Percentiles rank a stretch among this genome's conserved stretches.
These are phyloP conservation scores for Dasysyrphus tricinctus DNA, from an alignment of 2,888 invertebrate genomes.

Conservation along the genomic window DNA sequence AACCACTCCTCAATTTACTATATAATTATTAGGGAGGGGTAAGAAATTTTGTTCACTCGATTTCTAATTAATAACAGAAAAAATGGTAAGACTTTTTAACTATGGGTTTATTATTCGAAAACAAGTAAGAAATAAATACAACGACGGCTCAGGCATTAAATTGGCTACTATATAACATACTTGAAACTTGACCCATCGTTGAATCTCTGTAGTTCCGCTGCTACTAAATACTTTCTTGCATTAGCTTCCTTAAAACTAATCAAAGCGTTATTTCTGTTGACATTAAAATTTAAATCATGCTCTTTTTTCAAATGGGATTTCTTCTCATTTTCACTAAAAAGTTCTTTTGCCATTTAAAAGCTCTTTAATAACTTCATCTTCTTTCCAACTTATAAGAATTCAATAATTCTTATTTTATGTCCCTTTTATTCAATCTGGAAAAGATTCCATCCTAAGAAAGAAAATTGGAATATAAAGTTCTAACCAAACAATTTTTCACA, in stretches of 20 bases:
- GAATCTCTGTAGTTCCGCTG: no score
- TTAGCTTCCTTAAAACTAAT: neutral
- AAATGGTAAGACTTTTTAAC: no score
- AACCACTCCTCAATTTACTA: no score
- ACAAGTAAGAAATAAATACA: no score
- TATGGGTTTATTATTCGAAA: no score
- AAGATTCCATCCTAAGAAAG: slow-evolving; percentile 38
- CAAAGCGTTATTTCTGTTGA: neutral
- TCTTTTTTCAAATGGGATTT: neutral
- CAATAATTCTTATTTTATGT: slow-evolving; percentile 35
- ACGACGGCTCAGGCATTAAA: no score
- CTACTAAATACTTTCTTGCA: neutral
- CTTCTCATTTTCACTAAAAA: neutral
- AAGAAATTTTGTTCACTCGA: no score
- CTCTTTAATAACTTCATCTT: slow-evolving; percentile 26
- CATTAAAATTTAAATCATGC: neutral
- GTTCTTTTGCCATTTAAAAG: neutral
- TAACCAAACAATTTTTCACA: slow-evolving; percentile 68
- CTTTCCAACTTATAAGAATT: slow-evolving; percentile 1
- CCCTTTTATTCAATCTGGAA: slow-evolving; percentile 25
- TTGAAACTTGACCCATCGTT: no score
- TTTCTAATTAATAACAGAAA: no score
- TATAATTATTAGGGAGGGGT: no score
- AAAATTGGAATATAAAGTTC: slow-evolving; percentile 57
- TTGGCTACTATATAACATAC: no score